Percentiles rank a stretch among this genome's conserved stretches.
Evolutionary conservation across 2,113 vertebrate genomes (phyloP).

Genomic region (Piaya cayana): DNA sequence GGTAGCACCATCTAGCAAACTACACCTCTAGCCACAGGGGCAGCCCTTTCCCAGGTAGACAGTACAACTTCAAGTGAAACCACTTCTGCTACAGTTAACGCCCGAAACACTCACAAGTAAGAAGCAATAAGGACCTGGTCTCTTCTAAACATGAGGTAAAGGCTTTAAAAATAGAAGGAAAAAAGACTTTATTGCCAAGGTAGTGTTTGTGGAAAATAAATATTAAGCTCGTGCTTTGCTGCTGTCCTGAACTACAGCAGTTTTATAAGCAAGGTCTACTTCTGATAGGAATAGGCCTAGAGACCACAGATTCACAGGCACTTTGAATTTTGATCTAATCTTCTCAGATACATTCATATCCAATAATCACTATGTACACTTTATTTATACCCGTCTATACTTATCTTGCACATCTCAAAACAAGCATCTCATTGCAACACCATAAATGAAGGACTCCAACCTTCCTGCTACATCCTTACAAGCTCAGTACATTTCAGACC

Average conservation of each 20-base stretch:
- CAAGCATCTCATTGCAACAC: not conserved
- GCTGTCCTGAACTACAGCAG: not conserved
- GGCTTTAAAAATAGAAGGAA: not conserved
- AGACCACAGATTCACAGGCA: not conserved
- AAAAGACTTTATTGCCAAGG: not conserved
- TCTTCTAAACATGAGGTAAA: not conserved
- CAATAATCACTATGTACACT: rapidly evolving
- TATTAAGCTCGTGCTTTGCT: not conserved
- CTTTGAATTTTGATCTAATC: not conserved
- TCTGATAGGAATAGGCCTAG: not conserved
- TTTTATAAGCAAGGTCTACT: not conserved
- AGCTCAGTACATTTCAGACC: not conserved
- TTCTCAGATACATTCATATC: not conserved
- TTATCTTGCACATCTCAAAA: not conserved
- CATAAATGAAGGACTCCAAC: not conserved
- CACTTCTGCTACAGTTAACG: not conserved
- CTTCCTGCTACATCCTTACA: not conserved
- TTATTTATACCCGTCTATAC: not conserved
- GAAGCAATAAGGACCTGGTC: rapidly evolving
- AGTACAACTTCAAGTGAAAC: not conserved
- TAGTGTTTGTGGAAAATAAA: not conserved
- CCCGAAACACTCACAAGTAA: not conserved
- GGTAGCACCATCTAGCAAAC: slow-evolving; percentile 28
- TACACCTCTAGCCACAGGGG: slow-evolving; percentile 39
- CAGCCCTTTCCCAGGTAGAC: not conserved